A percentile compares a stretch with the other conserved stretches of the same genome.
Evolutionary conservation across 1,140 invertebrate species (phyloP).

Genomic region (Temnothorax nylanderi): DNA sequence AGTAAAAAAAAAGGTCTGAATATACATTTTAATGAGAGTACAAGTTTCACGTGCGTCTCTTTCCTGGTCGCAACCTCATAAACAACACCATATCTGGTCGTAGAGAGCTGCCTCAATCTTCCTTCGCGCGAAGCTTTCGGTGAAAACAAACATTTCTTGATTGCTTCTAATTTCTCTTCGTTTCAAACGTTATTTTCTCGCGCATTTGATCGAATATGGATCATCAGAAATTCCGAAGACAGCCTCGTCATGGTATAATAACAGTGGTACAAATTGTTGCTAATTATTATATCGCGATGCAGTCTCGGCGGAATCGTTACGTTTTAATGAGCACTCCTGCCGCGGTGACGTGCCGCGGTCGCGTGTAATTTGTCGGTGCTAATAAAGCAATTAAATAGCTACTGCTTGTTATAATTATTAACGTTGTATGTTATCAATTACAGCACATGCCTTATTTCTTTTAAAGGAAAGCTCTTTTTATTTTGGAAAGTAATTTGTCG

Average conservation of each 20-base stretch:
- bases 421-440: slow-evolving; percentile 2
- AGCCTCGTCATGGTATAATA: slow-evolving; percentile 14
- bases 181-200: slow-evolving; percentile 18
- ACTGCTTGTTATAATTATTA: slow-evolving; percentile 72
- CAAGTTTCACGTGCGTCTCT: not conserved
- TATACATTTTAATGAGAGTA: slow-evolving; percentile 44
- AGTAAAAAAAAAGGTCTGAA: not conserved
- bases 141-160: not conserved
- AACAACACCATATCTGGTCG: slow-evolving; percentile 31
- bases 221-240: slow-evolving; percentile 47
- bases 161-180: slow-evolving; percentile 17
- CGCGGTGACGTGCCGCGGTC: slow-evolving; percentile 13
- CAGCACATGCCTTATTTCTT: not conserved
- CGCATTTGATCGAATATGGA: not conserved
- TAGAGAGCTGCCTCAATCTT: slow-evolving; percentile 44
- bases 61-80: slow-evolving; percentile 41
- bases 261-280: slow-evolving; percentile 6
- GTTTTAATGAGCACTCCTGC: slow-evolving; percentile 29
- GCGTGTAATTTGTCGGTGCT: slow-evolving; percentile 55
- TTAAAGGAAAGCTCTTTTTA: not conserved
- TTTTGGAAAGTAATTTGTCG: not conserved
- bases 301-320: not conserved
- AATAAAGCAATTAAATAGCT: slow-evolving; percentile 70
- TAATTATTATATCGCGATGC: slow-evolving; percentile 22
- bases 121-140: slow-evolving; percentile 3